Conservation (phyloP, 2,797 vertebrate genomes). For the Acipenser ruthenus region DNA sequence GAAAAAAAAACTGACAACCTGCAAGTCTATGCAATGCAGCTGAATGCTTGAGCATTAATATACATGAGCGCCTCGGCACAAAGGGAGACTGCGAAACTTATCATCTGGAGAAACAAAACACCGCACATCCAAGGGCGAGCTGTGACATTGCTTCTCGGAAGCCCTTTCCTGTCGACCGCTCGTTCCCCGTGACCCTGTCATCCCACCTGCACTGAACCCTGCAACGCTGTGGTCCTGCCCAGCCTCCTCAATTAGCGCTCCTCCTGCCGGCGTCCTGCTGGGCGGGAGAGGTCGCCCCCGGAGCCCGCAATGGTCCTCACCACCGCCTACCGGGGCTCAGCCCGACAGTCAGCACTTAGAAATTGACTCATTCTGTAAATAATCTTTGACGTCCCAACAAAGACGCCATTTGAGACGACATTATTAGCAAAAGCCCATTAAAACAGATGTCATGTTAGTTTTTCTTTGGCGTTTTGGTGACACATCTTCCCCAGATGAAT, state of each 20-base stretch:
- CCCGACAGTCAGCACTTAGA: conserved; percentile 47
- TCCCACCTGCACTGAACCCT: conserved; percentile 19
- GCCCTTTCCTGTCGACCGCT: conserved; percentile 17
- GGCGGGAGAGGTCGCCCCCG: conserved; percentile 28
- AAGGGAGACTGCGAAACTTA: too few species aligned
- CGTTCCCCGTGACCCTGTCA: conserved; percentile 14
- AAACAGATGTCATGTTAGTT: conserved; percentile 56
- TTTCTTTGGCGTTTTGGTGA: conserved; percentile 53
- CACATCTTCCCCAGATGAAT: conserved; percentile 55
- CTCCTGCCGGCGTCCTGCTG: conserved; percentile 33
- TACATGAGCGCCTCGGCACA: too few species aligned
- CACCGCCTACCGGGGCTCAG: conserved; percentile 47
- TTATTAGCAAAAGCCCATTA: conserved; percentile 57
- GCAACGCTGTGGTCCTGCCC: conserved; percentile 26
- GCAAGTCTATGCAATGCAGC: too few species aligned
- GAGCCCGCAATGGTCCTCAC: conserved; percentile 31
- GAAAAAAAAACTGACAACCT: too few species aligned
- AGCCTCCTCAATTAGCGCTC: conserved; percentile 38
- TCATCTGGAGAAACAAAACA: too few species aligned
- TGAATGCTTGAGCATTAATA: too few species aligned
- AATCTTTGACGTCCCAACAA: conserved; percentile 60
- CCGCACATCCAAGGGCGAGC: too few species aligned
- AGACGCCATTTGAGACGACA: conserved; percentile 51
- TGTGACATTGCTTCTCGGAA: too few species aligned
- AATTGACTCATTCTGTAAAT: conserved; percentile 54